Conservation (phyloP, 2,888 invertebrate genomes). For the Cylindroiulus punctatus region DNA sequence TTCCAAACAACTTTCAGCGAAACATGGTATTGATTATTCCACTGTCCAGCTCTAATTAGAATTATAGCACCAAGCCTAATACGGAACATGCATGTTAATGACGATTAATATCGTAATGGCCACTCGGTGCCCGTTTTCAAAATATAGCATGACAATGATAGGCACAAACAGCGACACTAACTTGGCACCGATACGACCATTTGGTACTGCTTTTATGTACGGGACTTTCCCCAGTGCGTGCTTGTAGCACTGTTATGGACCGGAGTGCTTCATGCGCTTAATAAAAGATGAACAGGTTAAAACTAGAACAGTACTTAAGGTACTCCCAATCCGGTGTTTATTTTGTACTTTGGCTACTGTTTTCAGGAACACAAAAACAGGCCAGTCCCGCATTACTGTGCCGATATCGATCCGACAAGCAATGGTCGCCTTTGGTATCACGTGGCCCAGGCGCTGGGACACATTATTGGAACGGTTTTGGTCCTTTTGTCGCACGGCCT, state of each 20-base stretch:
- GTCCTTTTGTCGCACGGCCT: not conserved
- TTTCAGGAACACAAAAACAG: not conserved
- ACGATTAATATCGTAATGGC: slow-evolving; percentile 9
- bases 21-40: not conserved
- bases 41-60: not conserved
- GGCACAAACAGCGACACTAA: not conserved
- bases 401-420: not conserved
- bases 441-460: not conserved
- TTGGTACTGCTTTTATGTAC: not conserved
- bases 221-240: slow-evolving; percentile 17
- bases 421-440: not conserved
- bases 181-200: not conserved
- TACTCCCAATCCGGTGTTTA: slow-evolving; percentile 8
- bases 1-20: no score
- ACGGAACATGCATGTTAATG: slow-evolving; percentile 13
- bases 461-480: slow-evolving; percentile 5
- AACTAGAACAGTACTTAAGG: not conserved
- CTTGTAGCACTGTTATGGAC: not conserved
- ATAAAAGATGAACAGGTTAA: slow-evolving; percentile 43
- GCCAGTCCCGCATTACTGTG: not conserved
- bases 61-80: not conserved
- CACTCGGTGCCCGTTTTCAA: not conserved
- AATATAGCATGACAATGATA: not conserved
- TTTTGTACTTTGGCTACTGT: slow-evolving; percentile 12
- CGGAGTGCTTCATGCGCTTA: not conserved